phyloP scores from a whole-genome alignment of 2,888 invertebrate species.

The Dasypolia templi region DNA sequence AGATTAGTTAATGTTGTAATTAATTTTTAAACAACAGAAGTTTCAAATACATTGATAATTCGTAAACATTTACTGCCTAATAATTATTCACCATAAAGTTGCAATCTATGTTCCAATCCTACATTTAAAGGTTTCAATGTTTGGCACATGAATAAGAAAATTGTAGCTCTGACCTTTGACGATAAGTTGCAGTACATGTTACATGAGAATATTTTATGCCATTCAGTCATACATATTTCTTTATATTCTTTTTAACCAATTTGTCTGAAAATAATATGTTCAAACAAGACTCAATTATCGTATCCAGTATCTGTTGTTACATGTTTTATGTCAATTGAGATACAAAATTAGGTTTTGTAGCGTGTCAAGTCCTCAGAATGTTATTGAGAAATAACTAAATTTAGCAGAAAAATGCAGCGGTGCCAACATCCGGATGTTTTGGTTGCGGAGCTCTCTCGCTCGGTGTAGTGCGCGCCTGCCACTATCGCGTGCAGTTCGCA shows the following conservation, averaged over 20 bases:
- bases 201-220: not conserved
- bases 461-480: not conserved
- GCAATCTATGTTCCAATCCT: not conserved
- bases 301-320: not conserved
- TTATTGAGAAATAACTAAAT: conserved; percentile 11
- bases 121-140: conserved; percentile 5
- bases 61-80: not conserved
- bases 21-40: not conserved
- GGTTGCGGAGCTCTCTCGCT: conserved; percentile 30
- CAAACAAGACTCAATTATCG: not conserved
- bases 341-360: not conserved
- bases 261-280: not conserved
- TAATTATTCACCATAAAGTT: not conserved
- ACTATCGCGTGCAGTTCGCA: conserved; percentile 63
- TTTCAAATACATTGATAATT: not conserved
- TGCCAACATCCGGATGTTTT: conserved; percentile 63
- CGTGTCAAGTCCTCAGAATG: not conserved
- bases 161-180: not conserved
- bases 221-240: not conserved
- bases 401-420: conserved; percentile 25
- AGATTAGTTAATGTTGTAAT: conserved; percentile 6
- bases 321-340: not conserved
- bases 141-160: not conserved
- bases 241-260: not conserved
- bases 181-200: not conserved